A percentile compares a stretch with the other conserved stretches of the same genome.
Conservation (phyloP, 2,113 vertebrate species). For the Lynx canadensis region DNA sequence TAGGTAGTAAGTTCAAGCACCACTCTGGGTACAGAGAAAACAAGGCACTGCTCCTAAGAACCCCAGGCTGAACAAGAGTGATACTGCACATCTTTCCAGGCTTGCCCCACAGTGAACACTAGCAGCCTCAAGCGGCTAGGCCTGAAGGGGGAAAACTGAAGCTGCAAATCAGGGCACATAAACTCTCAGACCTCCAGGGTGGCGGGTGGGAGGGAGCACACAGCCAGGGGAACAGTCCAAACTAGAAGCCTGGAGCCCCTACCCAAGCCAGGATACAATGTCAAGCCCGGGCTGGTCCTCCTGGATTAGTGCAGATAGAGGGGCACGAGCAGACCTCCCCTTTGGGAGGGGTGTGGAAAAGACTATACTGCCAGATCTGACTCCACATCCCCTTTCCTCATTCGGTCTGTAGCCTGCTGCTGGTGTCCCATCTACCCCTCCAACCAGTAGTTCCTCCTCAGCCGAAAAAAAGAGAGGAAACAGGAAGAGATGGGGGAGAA, state of each 20-base stretch:
- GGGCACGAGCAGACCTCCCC: neutral
- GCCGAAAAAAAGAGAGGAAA: neutral
- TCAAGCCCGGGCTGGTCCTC: neutral
- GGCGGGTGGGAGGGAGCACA: neutral
- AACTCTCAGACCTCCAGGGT: neutral
- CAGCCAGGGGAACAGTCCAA: constrained; percentile 39
- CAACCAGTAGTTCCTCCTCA: neutral
- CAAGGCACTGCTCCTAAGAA: constrained; percentile 39
- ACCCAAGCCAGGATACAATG: neutral
- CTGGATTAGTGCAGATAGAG: neutral
- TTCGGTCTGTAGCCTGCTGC: neutral
- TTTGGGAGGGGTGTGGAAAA: neutral
- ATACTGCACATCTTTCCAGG: neutral
- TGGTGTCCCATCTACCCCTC: neutral
- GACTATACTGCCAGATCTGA: neutral
- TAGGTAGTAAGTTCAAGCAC: constrained; percentile 29
- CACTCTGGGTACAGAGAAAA: neutral
- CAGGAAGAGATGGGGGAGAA: neutral
- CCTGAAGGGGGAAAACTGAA: constrained; percentile 41
- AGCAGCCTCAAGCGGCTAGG: constrained; percentile 57
- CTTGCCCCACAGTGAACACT: neutral
- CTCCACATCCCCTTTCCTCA: neutral
- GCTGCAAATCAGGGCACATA: constrained; percentile 26
- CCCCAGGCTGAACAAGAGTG: neutral
- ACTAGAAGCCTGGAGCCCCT: constrained; percentile 13